Conservation (phyloP, 2,113 vertebrate genomes). For the Pseudois nayaur region DNA sequence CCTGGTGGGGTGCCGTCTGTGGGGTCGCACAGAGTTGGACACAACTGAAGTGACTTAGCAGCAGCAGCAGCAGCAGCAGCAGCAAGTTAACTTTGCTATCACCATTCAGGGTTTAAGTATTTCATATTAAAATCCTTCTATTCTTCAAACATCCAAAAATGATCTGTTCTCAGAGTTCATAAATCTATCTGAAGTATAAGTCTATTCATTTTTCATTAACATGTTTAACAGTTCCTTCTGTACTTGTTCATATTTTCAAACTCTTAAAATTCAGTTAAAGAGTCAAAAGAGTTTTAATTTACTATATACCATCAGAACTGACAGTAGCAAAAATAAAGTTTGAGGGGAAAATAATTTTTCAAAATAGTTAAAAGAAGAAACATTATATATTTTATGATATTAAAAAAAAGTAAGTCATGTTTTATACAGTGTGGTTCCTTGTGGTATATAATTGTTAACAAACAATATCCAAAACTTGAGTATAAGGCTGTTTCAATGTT, state of each 20-base stretch:
- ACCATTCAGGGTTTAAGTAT: constrained; percentile 28
- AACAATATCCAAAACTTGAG: not conserved
- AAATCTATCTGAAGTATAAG: not conserved
- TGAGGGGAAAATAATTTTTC: not conserved
- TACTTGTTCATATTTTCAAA: not conserved
- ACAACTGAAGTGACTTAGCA: too few species aligned
- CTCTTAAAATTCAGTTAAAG: not conserved
- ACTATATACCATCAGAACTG: not conserved
- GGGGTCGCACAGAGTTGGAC: too few species aligned
- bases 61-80: too few species aligned
- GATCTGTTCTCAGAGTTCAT: not conserved
- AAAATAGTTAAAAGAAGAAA: not conserved
- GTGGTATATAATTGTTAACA: not conserved
- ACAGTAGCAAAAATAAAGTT: not conserved
- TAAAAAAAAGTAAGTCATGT: not conserved
- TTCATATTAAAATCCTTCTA: not conserved
- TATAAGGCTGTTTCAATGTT: not conserved
- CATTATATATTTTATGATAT: not conserved
- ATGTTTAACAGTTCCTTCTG: not conserved
- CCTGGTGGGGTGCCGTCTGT: too few species aligned
- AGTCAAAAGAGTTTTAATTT: not conserved
- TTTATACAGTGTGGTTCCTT: not conserved
- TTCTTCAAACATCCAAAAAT: not conserved
- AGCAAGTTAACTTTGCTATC: not conserved
- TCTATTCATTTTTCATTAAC: not conserved